These are phyloP conservation scores for Pomatostomus ruficeps DNA, from an alignment of 2,113 vertebrate species.

Conservation along the genomic window DNA sequence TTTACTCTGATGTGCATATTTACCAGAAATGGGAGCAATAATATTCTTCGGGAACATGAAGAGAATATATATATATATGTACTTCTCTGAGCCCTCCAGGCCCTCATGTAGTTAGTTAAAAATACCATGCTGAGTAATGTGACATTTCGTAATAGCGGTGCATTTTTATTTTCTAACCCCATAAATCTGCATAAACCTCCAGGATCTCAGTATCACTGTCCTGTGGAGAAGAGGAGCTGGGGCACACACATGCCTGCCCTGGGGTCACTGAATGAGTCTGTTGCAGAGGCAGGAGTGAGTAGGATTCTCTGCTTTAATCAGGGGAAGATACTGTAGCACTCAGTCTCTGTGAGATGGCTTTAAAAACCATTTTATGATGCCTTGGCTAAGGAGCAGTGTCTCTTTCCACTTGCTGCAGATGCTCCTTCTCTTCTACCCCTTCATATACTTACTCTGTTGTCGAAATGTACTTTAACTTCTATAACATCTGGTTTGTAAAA, in stretches of 20 bases:
- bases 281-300: background rate
- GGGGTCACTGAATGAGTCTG: background rate
- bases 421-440: background rate
- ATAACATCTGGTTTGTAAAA: background rate
- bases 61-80: background rate
- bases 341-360: background rate
- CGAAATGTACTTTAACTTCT: background rate
- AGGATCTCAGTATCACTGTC: background rate
- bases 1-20: slow-evolving; percentile 22
- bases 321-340: background rate
- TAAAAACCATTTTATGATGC: background rate
- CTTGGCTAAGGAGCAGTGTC: background rate
- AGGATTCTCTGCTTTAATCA: background rate
- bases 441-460: background rate
- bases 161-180: slow-evolving; percentile 15
- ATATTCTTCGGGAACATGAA: background rate
- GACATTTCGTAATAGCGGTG: background rate
- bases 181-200: background rate
- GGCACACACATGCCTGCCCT: background rate
- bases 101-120: background rate
- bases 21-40: background rate
- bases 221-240: background rate
- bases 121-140: background rate
- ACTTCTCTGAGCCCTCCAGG: background rate
- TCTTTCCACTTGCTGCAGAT: background rate